A percentile compares a stretch with the other conserved stretches of the same genome.
Conservation (phyloP, 2,113 vertebrate species). For the Macroglossus sobrinus region DNA sequence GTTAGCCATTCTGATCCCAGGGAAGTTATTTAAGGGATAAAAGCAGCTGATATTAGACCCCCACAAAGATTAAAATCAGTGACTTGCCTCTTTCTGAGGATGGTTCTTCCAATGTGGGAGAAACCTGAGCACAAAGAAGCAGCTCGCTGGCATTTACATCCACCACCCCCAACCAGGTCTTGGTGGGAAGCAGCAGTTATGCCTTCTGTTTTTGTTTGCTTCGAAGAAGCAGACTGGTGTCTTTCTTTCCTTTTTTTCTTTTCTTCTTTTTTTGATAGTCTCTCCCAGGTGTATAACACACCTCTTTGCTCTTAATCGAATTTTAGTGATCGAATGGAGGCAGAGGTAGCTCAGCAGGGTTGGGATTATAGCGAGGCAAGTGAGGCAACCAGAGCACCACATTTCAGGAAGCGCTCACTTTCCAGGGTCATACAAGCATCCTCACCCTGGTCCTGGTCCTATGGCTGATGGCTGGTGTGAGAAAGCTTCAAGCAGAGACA, state of each 20-base stretch:
- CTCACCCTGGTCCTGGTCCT: not conserved
- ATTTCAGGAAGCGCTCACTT: not conserved
- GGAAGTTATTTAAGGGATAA: not conserved
- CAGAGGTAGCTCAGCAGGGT: not conserved
- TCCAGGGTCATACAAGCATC: not conserved
- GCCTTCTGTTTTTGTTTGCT: not conserved
- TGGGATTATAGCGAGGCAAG: not conserved
- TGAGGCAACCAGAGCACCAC: not conserved
- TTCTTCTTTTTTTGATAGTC: not conserved
- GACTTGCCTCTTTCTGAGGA: not conserved
- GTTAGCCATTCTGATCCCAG: not conserved
- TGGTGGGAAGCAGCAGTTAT: not conserved
- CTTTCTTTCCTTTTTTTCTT: not conserved
- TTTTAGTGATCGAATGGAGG: not conserved
- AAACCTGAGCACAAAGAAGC: not conserved
- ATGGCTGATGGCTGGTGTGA: not conserved
- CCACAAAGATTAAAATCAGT: not conserved
- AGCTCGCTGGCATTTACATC: rapidly evolving
- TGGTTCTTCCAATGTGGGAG: not conserved
- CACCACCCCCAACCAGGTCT: not conserved
- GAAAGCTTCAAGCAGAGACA: not conserved
- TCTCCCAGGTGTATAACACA: not conserved
- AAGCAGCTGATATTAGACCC: not conserved
- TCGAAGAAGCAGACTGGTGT: not conserved
- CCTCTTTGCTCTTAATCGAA: not conserved